Percentiles rank a stretch among this genome's conserved stretches.
These are phyloP conservation scores for Leucopternis melanops DNA, from an alignment of 2,113 vertebrate genomes.

Conservation along the genomic window DNA sequence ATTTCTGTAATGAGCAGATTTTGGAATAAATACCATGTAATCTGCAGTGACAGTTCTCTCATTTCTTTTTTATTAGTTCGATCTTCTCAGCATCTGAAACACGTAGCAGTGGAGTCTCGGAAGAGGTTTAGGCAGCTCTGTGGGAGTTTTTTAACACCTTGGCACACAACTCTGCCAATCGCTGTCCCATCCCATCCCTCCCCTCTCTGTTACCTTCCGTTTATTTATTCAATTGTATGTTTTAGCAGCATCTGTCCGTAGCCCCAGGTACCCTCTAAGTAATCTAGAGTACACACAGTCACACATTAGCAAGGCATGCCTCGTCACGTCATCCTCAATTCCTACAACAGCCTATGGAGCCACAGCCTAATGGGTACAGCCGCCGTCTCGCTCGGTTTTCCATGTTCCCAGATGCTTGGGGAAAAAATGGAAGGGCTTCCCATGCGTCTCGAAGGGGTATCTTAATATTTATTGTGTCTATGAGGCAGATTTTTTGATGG, in stretches of 20 bases:
- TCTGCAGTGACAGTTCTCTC: conserved; percentile 73
- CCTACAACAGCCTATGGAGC: background rate
- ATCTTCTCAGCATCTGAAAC: conserved; percentile 74
- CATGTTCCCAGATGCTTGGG: background rate
- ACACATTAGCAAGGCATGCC: background rate
- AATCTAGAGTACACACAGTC: background rate
- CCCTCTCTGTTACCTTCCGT: background rate
- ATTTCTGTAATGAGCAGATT: conserved; percentile 76
- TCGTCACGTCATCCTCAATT: background rate
- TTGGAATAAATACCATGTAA: conserved; percentile 76
- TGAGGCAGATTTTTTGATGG: accelerated
- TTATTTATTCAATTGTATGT: conserved; percentile 24
- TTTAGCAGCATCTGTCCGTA: conserved; percentile 46
- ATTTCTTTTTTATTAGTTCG: conserved; percentile 77
- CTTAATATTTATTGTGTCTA: accelerated
- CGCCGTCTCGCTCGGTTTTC: accelerated
- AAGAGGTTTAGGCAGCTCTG: conserved; percentile 63
- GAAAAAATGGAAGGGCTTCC: background rate
- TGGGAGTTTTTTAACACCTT: conserved; percentile 42
- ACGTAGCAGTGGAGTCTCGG: conserved; percentile 48
- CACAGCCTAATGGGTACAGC: background rate
- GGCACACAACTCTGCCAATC: conserved; percentile 27
- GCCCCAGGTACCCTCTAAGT: conserved; percentile 47
- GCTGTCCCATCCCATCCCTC: background rate
- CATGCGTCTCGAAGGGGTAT: background rate